Conservation (phyloP, 2,113 vertebrate genomes). For the Corythornis vintsioides region DNA sequence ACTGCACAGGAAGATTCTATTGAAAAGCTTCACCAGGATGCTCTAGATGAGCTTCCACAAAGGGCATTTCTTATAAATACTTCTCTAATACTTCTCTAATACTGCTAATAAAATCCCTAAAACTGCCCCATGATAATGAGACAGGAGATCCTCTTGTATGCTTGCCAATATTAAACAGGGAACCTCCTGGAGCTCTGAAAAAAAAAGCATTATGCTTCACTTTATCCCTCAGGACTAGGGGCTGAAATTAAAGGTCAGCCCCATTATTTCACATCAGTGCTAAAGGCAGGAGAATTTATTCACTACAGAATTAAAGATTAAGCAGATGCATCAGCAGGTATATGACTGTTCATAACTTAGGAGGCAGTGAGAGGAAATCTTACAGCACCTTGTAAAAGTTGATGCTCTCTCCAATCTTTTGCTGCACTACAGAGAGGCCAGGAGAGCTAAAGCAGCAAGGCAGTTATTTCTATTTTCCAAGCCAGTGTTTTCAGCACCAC, state of each 20-base stretch:
- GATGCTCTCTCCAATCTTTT: neutral
- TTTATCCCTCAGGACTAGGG: conserved; percentile 38
- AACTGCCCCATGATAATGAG: neutral
- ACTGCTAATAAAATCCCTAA: neutral
- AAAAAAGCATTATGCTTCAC: conserved; percentile 7
- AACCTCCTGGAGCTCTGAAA: neutral
- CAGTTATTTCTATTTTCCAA: neutral
- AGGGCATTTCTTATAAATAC: neutral
- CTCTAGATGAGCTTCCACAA: neutral
- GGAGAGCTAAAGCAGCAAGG: neutral
- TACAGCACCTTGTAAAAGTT: neutral
- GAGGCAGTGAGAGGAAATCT: neutral
- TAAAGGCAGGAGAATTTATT: conserved; percentile 57
- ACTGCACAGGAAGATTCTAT: neutral
- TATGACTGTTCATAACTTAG: conserved; percentile 34
- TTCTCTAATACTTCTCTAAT: neutral
- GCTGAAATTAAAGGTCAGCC: conserved; percentile 68
- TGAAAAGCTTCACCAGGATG: neutral
- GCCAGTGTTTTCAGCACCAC: neutral
- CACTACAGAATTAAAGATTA: conserved; percentile 62
- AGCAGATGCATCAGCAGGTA: conserved; percentile 7
- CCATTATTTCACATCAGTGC: conserved; percentile 59
- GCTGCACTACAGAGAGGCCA: neutral
- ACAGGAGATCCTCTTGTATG: neutral
- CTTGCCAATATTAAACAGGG: neutral